phyloP scores from a whole-genome alignment of 64 coral and sea anemone species.

The Orbicella faveolata region DNA sequence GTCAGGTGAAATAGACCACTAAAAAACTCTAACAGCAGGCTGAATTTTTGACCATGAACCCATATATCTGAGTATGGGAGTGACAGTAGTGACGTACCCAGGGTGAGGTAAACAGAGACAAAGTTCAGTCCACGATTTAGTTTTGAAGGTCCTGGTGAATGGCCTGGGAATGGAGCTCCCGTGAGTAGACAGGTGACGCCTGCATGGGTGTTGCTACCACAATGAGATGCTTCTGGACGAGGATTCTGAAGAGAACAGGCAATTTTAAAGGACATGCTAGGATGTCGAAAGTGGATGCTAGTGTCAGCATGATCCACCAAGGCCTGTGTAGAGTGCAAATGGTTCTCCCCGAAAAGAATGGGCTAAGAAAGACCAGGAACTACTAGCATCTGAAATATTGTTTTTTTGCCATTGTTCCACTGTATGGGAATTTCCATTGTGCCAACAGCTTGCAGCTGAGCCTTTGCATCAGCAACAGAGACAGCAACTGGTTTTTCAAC shows the following conservation, averaged over 20 bases:
- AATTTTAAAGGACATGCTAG: slow-evolving; percentile 7
- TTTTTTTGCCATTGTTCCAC: slow-evolving; percentile 42
- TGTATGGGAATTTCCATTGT: slow-evolving; percentile 37
- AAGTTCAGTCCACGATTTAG: slow-evolving; percentile 39
- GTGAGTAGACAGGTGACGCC: background rate
- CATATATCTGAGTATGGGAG: slow-evolving; percentile 18
- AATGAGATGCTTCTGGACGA: background rate
- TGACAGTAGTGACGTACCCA: slow-evolving; percentile 23
- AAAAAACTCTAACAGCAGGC: background rate
- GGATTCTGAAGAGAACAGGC: background rate
- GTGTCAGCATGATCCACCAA: slow-evolving; percentile 21
- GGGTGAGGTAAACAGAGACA: slow-evolving; percentile 26
- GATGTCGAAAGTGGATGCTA: slow-evolving; percentile 14
- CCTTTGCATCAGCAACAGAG: slow-evolving; percentile 11
- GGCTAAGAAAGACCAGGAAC: slow-evolving; percentile 47
- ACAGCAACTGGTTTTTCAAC: slow-evolving; percentile 23
- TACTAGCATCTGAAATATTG: slow-evolving; percentile 42
- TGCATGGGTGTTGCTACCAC: background rate
- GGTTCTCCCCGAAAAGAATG: slow-evolving; percentile 51
- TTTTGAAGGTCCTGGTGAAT: background rate
- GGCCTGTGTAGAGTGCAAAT: slow-evolving; percentile 30
- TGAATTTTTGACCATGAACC: slow-evolving; percentile 5
- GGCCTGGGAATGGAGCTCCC: background rate
- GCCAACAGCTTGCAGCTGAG: background rate
- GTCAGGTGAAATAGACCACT: slow-evolving; percentile 14